Conservation (phyloP, 2,888 invertebrate genomes). For the Drosophila engyochracea region DNA sequence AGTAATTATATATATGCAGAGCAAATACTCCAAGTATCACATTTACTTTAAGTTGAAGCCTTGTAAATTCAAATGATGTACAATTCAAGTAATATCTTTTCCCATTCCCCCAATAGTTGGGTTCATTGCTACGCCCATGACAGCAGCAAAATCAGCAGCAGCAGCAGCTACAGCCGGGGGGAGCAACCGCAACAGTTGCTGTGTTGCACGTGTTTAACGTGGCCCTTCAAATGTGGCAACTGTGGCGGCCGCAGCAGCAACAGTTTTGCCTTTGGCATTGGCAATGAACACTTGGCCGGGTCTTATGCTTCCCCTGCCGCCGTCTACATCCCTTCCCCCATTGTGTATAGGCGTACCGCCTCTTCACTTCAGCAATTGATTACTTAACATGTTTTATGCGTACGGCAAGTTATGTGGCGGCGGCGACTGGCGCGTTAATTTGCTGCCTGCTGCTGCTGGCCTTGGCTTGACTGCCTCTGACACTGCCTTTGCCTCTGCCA, state of each 20-base stretch:
- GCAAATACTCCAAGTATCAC: not conserved
- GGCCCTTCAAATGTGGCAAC: slow-evolving; percentile 68
- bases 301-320: not conserved
- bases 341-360: slow-evolving; percentile 9
- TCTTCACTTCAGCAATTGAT: slow-evolving; percentile 78
- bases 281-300: slow-evolving; percentile 71
- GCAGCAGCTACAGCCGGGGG: slow-evolving; percentile 7
- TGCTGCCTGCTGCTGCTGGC: slow-evolving; percentile 40
- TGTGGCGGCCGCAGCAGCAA: slow-evolving; percentile 31
- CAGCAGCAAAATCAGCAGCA: not conserved
- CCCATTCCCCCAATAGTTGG: not conserved
- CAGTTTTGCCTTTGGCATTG: slow-evolving; percentile 62
- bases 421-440: slow-evolving; percentile 77
- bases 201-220: slow-evolving; percentile 66
- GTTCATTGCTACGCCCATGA: slow-evolving; percentile 7
- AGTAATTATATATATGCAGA: not conserved
- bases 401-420: slow-evolving; percentile 77
- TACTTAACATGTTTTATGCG: slow-evolving; percentile 83
- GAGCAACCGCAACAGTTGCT: slow-evolving; percentile 18
- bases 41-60: not conserved
- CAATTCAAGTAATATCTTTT: not conserved
- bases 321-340: not conserved
- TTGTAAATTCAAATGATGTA: not conserved
- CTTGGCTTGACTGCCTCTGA: slow-evolving; percentile 28
- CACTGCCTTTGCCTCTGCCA: slow-evolving; percentile 2